Conservation (phyloP, 1,140 invertebrate genomes). For the Drosophila ironensis region DNA sequence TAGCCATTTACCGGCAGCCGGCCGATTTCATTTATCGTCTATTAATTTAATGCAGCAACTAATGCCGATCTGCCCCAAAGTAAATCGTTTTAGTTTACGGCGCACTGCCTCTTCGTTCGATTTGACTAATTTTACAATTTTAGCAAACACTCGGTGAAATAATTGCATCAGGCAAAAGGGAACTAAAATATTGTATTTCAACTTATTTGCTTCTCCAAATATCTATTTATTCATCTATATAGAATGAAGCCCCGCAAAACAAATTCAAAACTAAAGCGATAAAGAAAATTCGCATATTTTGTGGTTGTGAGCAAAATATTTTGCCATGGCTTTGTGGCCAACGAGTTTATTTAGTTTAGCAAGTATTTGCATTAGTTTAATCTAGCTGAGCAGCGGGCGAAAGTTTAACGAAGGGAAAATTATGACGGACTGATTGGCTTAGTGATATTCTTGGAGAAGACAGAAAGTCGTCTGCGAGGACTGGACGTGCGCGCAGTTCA, state of each 20-base stretch:
- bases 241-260: no score
- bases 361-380: slow-evolving; percentile 32
- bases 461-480: background rate
- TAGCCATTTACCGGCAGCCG: slow-evolving; percentile 13
- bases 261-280: background rate
- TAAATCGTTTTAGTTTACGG: slow-evolving; percentile 25
- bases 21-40: slow-evolving; percentile 29
- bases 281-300: no score
- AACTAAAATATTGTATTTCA: no score
- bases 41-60: slow-evolving; percentile 35
- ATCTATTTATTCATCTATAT: no score
- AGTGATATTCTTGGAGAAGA: background rate
- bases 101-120: background rate
- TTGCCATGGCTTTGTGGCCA: background rate
- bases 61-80: slow-evolving; percentile 24
- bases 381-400: slow-evolving; percentile 1
- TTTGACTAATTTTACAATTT: slow-evolving; percentile 6
- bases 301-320: slow-evolving; percentile 8
- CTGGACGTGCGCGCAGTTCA: background rate
- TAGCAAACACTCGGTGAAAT: no score
- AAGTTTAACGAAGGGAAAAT: slow-evolving; percentile 56
- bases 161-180: no score
- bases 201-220: no score
- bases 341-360: slow-evolving; percentile 19
- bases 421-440: slow-evolving; percentile 35